Base-by-base conservation (phyloP, 2,888 invertebrate species). In the Nymphalis c-album region DNA sequence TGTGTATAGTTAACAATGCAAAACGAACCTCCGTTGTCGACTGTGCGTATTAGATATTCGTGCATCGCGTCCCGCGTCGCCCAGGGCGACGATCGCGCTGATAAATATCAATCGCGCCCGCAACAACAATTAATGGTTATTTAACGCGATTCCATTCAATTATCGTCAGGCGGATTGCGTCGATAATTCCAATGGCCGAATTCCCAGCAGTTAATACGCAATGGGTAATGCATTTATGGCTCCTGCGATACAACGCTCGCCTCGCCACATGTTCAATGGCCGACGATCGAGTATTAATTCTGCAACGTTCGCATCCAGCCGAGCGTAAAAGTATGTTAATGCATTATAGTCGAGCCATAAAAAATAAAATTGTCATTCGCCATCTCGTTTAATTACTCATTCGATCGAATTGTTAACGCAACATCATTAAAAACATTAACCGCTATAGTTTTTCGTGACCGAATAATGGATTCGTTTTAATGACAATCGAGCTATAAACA, bases 101-200 rank as follows among this genome's bases (percentile, higher is more conserved):
- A 86, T 87, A 85, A 84, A 85, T 86, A 85, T 83, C 84, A 83
- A 83, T 84, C 79, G 79, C 77, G 74, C 78, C 82, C 81, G 80
- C 81, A 82, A 85, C 88, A 85, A 81, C 85, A 83, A 85, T 88
- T 86, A 89, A 89, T 89, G 85, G 83, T 84, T 85, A 88, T 89
- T 90, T 87, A 89, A 88, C 84, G 85, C 85, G 79, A 77, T 83
- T 81, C 83, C 85, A 85, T 87, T 88, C 88, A 88, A 90, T 90
- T 87, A 87, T 85, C 80, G 83, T 82, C 82, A 80, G 82, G 80
- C 82, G 86, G 83, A 87, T 90, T 85, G 87, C 79, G 79, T 80
- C 85, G 83, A 89, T 87, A 85, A 86, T 86, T 83, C 82, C 82
- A 77, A 85, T 84, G 80, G 79, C 83, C 85, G 80, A 90, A 89